These are phyloP conservation scores for Megalopta genalis DNA, from an alignment of 1,140 invertebrate species.

Conservation along the genomic window DNA sequence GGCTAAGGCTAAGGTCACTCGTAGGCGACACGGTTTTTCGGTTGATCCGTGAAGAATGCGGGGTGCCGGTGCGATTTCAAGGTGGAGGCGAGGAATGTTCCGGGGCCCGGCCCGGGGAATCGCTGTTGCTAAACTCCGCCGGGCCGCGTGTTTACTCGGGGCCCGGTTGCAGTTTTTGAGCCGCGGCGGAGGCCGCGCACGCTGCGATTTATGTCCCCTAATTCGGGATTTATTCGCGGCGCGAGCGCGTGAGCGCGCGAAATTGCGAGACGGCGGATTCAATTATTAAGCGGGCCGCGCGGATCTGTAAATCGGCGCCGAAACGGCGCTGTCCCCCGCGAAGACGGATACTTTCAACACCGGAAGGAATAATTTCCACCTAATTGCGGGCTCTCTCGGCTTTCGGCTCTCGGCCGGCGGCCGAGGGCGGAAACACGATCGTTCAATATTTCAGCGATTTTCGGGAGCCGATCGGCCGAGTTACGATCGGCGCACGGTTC, in stretches of 20 bases:
- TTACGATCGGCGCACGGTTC: slow-evolving; percentile 16
- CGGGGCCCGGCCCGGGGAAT: slow-evolving; percentile 5
- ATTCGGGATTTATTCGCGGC: slow-evolving; percentile 29
- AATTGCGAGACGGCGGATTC: slow-evolving; percentile 10
- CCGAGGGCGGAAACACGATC: not conserved
- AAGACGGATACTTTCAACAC: not conserved
- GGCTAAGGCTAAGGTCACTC: slow-evolving; percentile 29
- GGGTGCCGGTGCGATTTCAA: slow-evolving; percentile 5
- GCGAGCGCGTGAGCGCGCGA: not conserved
- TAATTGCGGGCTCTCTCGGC: slow-evolving; percentile 16
- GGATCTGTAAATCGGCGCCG: slow-evolving; percentile 12
- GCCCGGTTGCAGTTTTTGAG: slow-evolving; percentile 1
- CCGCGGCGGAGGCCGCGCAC: not conserved
- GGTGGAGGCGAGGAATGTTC: not conserved
- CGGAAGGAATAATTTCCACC: slow-evolving; percentile 34
- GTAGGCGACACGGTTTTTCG: slow-evolving; percentile 1
- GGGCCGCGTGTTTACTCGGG: not conserved
- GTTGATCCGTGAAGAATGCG: slow-evolving; percentile 29
- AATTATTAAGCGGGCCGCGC: slow-evolving; percentile 12
- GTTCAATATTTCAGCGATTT: slow-evolving; percentile 38
- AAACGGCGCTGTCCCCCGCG: not conserved
- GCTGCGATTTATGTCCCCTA: slow-evolving; percentile 5
- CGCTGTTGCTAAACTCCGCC: not conserved
- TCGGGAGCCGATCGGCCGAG: slow-evolving; percentile 24
- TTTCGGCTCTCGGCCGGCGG: no score